These are phyloP conservation scores for Dasypus novemcinctus DNA, from an alignment of 2,113 vertebrate species.

Conservation along the genomic window DNA sequence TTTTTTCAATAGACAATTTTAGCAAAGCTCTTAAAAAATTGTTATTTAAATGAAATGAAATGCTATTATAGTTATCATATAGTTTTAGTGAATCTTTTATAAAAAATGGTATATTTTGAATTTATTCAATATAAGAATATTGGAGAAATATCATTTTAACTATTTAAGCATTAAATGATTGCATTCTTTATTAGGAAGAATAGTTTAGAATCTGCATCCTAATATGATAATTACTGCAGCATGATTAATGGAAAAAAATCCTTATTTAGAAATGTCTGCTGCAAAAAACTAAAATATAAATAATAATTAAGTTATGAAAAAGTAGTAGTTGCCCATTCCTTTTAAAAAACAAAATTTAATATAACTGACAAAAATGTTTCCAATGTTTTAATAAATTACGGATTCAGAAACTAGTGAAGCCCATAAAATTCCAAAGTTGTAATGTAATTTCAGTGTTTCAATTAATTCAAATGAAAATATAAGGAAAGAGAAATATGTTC, in stretches of 20 bases:
- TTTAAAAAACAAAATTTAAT: not conserved
- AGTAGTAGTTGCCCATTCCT: not conserved
- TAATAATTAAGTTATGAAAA: not conserved
- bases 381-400: not conserved
- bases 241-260: not conserved
- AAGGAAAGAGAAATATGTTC: slow-evolving; percentile 33
- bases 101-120: not conserved
- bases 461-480: slow-evolving; percentile 25
- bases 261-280: not conserved
- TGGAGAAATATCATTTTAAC: not conserved
- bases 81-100: not conserved
- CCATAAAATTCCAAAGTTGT: slow-evolving; percentile 5
- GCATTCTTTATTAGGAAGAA: slow-evolving; percentile 6
- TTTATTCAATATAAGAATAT: not conserved
- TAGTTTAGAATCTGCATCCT: not conserved
- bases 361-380: not conserved
- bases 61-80: not conserved
- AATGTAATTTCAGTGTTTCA: slow-evolving; percentile 2
- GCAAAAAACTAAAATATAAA: not conserved
- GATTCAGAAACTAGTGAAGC: not conserved
- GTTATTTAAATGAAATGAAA: not conserved
- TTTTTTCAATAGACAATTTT: not conserved
- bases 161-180: not conserved
- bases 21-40: not conserved
- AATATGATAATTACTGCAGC: not conserved